These are phyloP conservation scores for Anguilla pacifica DNA, from an alignment of 2,797 vertebrate species.

Conservation along the genomic window DNA sequence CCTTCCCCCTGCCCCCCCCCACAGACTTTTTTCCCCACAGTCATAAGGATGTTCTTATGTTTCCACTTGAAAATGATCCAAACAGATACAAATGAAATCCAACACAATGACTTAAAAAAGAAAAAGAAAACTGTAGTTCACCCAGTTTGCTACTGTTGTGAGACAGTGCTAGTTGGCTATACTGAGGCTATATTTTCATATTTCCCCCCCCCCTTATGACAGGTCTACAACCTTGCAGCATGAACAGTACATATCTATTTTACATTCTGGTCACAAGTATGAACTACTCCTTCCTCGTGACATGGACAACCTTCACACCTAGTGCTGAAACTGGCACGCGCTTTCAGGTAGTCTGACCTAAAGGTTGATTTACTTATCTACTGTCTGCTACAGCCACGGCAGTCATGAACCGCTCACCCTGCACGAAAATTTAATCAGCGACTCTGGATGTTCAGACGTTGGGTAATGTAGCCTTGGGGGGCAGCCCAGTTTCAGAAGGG, in stretches of 20 bases:
- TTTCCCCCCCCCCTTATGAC: too few species aligned
- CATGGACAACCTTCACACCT: not conserved
- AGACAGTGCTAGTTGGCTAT: too few species aligned
- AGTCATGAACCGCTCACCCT: not conserved
- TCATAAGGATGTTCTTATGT: too few species aligned
- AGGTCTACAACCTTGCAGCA: too few species aligned
- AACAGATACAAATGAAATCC: too few species aligned
- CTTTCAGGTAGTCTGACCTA: not conserved
- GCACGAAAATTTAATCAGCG: not conserved
- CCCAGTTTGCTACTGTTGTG: too few species aligned
- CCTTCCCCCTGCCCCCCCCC: not conserved
- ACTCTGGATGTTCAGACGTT: not conserved
- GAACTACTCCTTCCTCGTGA: not conserved
- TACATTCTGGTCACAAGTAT: not conserved
- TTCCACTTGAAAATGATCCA: too few species aligned
- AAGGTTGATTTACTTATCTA: not conserved
- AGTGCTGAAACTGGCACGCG: not conserved
- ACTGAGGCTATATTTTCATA: too few species aligned
- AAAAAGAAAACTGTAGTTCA: too few species aligned
- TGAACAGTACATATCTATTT: too few species aligned
- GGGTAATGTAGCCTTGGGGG: not conserved
- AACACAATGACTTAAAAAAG: too few species aligned
- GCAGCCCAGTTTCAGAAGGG: not conserved
- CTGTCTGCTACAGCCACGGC: not conserved
- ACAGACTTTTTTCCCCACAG: too few species aligned